A percentile compares a stretch with the other conserved stretches of the same genome.
These are phyloP conservation scores for Orius insidiosus DNA, from an alignment of 1,140 invertebrate genomes.

Conservation along the genomic window DNA sequence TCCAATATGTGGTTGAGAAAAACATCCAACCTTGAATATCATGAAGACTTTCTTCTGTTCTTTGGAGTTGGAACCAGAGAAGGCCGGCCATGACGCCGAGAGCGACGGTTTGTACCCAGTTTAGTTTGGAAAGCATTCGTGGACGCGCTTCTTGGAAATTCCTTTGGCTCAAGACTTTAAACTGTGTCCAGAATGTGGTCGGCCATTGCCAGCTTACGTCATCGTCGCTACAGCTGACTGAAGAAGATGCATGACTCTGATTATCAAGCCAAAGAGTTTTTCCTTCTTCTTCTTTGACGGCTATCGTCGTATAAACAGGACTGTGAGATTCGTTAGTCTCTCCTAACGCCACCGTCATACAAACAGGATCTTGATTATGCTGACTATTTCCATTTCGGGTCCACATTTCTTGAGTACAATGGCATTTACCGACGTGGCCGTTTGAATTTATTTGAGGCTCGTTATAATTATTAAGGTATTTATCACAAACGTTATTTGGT, in stretches of 20 bases:
- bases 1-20: constrained; percentile 74
- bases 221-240: constrained; percentile 37
- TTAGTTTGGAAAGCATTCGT: constrained; percentile 60
- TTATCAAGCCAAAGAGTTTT: constrained; percentile 55
- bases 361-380: constrained; percentile 18
- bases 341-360: constrained; percentile 18
- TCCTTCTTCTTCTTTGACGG: constrained; percentile 44
- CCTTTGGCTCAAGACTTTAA: constrained; percentile 53
- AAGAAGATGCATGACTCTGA: constrained; percentile 50
- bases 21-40: constrained; percentile 79
- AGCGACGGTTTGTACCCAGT: constrained; percentile 63
- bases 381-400: constrained; percentile 16
- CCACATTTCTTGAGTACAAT: constrained; percentile 20
- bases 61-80: constrained; percentile 60
- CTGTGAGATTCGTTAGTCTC: constrained; percentile 20
- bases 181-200: constrained; percentile 65
- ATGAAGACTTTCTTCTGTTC: constrained; percentile 53
- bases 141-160: constrained; percentile 65
- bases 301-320: constrained; percentile 22
- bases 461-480: constrained; percentile 32
- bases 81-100: constrained; percentile 56
- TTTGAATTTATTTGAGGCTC: constrained; percentile 22
- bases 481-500: constrained; percentile 24
- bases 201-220: constrained; percentile 49
- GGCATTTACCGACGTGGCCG: constrained; percentile 19